Evolutionary conservation across 92 coral and sea anemone genomes (phyloP).

Genomic region (Umimayanthus chanpuru): DNA sequence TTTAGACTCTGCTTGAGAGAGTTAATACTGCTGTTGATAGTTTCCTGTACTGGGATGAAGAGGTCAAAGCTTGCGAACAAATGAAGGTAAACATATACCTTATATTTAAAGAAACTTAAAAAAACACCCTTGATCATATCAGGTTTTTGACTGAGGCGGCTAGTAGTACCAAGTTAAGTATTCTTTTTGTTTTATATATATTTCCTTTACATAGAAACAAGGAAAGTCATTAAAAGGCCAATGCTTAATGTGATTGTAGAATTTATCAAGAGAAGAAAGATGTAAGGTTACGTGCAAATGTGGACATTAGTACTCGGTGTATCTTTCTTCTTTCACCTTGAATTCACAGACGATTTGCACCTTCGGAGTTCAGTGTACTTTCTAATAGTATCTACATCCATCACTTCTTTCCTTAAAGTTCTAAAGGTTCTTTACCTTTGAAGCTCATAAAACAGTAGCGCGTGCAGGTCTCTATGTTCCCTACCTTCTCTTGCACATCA

Average conservation of each 20-base stretch:
- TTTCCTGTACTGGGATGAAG: constrained; percentile 93
- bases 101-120: not conserved
- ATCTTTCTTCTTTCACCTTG: not conserved
- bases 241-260: no score
- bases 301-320: not conserved
- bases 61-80: constrained; percentile 87
- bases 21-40: constrained; percentile 84
- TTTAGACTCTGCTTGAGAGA: constrained; percentile 80
- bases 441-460: not conserved
- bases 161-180: no score
- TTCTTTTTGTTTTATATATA: no score
- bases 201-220: not conserved
- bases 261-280: no score
- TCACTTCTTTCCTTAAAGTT: no score
- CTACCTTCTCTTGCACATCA: not conserved
- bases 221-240: not conserved
- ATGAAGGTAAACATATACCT: constrained; percentile 64
- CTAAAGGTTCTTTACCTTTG: no score
- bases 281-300: no score
- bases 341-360: no score
- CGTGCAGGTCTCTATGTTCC: not conserved
- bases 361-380: no score
- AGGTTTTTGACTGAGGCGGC: no score
- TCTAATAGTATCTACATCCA: no score
- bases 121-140: no score